Base-by-base conservation (phyloP, 2,113 vertebrate genomes). In the Porphyrio hochstetteri region DNA sequence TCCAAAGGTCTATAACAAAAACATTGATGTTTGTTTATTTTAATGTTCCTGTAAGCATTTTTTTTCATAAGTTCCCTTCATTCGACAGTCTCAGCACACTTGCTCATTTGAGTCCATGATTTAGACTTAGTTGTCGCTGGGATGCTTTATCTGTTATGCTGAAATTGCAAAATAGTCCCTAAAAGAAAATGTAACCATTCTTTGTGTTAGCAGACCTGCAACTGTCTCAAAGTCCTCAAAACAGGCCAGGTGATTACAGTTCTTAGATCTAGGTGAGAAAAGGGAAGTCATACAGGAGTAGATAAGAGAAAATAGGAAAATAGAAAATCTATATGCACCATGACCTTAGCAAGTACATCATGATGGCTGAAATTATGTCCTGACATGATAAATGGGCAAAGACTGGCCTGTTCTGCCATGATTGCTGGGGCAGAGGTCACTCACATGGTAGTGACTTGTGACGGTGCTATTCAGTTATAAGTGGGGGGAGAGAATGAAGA, bases 351-450 rank as follows among this genome's bases (percentile, higher is more conserved):
- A 75, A 88, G 52, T 65, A 64, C 27, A 76, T 56, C 38, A 15
- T 3, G 7, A 63, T 91, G 57, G 31, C 65, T 82, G 50, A 91
- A 89, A 69, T 68, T 33, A 70, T 28, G 35, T 86, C 79, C 50
- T 90, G 67, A 56, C 36, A 38, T 88, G 77, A 92, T 88, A 86
- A 95, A 93, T 86, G 69, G 31, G 23, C n/a, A 59, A 75, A 61
- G 13, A 18, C 18, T 31, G 40, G 16, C 55, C 44, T 79, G 16
- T 56, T 92, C 38, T 92, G 44, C 76, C 19, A 2, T 50, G 65
- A 55, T 18, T 84, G 42, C 29, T 78, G 80, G 48, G 40, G 46
- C 80, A 90, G 38, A 81, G 82, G 80, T 93, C 76, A 42, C 56
- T 96, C 57, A 67, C 31, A 63, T 8, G 15, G 77, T 90, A 72